These are phyloP conservation scores for Lepeophtheirus nordmannii DNA, from an alignment of 2,888 invertebrate genomes.

Conservation along the genomic window DNA sequence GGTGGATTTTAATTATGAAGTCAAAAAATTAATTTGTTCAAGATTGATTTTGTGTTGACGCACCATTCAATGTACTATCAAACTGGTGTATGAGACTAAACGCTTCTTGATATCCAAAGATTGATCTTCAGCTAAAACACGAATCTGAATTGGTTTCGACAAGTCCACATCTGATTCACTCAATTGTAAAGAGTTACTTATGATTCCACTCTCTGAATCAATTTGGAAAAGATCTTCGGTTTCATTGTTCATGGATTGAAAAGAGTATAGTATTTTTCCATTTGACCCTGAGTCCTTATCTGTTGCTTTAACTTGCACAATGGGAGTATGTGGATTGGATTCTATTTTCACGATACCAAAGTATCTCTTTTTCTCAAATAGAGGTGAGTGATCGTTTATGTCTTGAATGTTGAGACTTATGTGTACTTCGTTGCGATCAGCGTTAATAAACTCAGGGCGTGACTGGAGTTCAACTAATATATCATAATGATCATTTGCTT, in stretches of 20 bases:
- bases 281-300: background rate
- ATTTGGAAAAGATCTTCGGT: conserved; percentile 53
- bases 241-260: conserved; percentile 33
- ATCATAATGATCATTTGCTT: conserved; percentile 42
- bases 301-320: background rate
- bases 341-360: background rate
- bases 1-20: no score
- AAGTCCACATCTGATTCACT: conserved; percentile 44
- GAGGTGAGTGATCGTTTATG: background rate
- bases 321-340: background rate
- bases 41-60: conserved; percentile 34
- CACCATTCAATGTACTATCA: conserved; percentile 60
- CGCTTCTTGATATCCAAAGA: conserved; percentile 47
- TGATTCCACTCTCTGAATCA: conserved; percentile 54
- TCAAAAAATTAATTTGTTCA: no score
- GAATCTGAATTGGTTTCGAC: conserved; percentile 55
- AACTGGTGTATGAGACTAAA: conserved; percentile 46
- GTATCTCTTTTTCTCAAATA: background rate
- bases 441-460: conserved; percentile 61
- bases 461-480: conserved; percentile 62
- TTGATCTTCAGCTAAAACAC: conserved; percentile 56
- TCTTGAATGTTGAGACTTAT: conserved; percentile 1
- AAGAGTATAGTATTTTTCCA: conserved; percentile 16
- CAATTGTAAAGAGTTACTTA: conserved; percentile 56
- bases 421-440: conserved; percentile 34